These are phyloP conservation scores for Sminthopsis crassicaudata DNA, from an alignment of 2,113 vertebrate genomes.

Conservation along the genomic window DNA sequence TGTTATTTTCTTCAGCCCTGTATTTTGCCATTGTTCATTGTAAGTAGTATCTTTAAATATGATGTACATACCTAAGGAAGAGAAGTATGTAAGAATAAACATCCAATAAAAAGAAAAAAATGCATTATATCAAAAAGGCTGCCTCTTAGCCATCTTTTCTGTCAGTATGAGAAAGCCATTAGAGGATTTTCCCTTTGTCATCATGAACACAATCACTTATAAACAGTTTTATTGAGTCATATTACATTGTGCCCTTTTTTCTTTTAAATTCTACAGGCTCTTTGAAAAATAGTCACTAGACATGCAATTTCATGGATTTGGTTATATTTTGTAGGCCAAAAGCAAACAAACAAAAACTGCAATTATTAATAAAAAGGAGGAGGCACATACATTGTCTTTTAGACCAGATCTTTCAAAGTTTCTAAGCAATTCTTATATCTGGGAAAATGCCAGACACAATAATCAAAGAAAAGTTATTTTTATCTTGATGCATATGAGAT, in stretches of 20 bases:
- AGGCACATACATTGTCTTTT: neutral
- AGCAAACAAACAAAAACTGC: neutral
- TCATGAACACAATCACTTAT: neutral
- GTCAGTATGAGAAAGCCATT: rapidly evolving
- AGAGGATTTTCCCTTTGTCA: neutral
- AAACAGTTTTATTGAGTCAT: neutral
- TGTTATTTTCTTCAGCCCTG: neutral
- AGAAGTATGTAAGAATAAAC: neutral
- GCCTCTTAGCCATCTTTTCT: neutral
- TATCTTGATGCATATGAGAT: neutral
- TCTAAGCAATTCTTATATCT: neutral
- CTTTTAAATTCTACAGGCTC: neutral
- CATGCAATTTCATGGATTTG: neutral
- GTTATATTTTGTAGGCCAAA: neutral
- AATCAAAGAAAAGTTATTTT: neutral
- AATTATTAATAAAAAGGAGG: neutral
- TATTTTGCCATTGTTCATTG: neutral
- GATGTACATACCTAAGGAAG: neutral
- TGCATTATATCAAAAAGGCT: rapidly evolving
- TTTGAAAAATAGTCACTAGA: neutral
- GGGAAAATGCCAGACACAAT: neutral
- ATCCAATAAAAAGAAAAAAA: neutral
- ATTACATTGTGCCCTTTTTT: no score
- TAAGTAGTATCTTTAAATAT: neutral
- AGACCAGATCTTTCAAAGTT: neutral